Evolutionary conservation across 1,140 invertebrate species (phyloP), one percentile per base, ranked within the genome.

Genomic region (Leptopilina clavipes): DNA sequence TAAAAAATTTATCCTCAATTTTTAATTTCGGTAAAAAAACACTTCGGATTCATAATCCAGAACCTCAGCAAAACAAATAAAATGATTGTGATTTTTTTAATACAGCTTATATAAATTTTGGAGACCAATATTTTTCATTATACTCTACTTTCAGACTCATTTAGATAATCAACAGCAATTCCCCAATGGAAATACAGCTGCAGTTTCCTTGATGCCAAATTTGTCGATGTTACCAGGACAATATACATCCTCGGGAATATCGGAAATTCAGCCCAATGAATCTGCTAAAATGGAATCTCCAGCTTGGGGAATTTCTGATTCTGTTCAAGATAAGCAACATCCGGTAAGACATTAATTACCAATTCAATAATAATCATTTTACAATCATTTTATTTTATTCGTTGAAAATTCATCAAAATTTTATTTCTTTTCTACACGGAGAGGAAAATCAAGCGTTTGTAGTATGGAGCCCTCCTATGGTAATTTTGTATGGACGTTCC

Each of bases 281-380:
- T 76, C 83, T 37, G 82, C 82, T 19, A 91, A 91, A 81, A 87
- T 90, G 25, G 90, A 91, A 71, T 82, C 84, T 72, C 86, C 88
- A 22, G 85, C 82, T 22, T 91, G 90, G 90, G 89, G 86, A 75
- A 88, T 91, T 83, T 82, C 87, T 31, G 89, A 91, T 78, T 77
- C 87, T 43, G 85, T 87, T 19, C 90, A 89, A 87, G 90, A 91
- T 59, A 91, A 91, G 73, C 89, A 89, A 83, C 89, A 91, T 76
- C 86, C 87, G 82, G 89, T 90, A 85, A 85, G 82, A 76, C 72
- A 17, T 71, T 75, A 74, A n/a, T n/a, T n/a, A 70, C 54, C 54
- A 54, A 48, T 65, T 2, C 74, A 45, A 54, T 14, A 22, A 18
- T 43, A 45, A 14, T 45, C 8, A 54, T 2, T 6, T 56, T n/a